Evolutionary conservation across 2,797 vertebrate genomes (phyloP).

Genomic region (Sebastes nivosus): DNA sequence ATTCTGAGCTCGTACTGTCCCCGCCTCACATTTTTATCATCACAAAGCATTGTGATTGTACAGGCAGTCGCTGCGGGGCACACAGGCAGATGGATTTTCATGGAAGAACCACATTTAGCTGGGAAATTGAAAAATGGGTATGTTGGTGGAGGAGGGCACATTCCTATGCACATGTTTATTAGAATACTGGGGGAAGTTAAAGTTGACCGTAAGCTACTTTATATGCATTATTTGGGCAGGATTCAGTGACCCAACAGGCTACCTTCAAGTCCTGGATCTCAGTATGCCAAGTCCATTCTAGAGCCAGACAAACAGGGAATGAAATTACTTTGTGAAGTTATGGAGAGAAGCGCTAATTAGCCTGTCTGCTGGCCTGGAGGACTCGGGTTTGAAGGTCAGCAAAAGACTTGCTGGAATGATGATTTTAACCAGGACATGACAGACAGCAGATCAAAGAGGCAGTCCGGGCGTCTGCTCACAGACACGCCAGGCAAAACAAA

Average conservation of each 20-base stretch:
- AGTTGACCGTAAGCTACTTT: constrained; percentile 30
- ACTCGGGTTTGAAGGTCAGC: constrained; percentile 68
- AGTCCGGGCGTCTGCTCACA: constrained; percentile 8
- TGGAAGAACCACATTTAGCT: constrained; percentile 7
- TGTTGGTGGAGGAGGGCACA: neutral
- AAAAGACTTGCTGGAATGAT: constrained; percentile 43
- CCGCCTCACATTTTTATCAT: constrained; percentile 4
- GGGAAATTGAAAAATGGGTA: neutral
- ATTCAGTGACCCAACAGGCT: constrained; percentile 22
- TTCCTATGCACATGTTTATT: constrained; percentile 17
- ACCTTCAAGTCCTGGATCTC: constrained; percentile 38
- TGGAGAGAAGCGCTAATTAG: constrained; percentile 62
- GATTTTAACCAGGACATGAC: constrained; percentile 49
- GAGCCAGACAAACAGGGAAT: constrained; percentile 53
- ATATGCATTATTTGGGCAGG: constrained; percentile 38
- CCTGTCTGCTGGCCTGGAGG: constrained; percentile 48
- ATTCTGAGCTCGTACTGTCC: constrained; percentile 21
- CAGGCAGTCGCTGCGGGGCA: neutral
- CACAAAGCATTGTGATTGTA: constrained; percentile 21
- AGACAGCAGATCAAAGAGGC: constrained; percentile 50
- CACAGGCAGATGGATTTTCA: constrained; percentile 12
- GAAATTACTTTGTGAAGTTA: constrained; percentile 60
- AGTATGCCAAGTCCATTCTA: constrained; percentile 32
- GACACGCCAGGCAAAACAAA: constrained; percentile 4
- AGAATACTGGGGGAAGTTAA: constrained; percentile 1